Conservation (phyloP, 2,888 invertebrate genomes). For the Anthophora plumipes region DNA sequence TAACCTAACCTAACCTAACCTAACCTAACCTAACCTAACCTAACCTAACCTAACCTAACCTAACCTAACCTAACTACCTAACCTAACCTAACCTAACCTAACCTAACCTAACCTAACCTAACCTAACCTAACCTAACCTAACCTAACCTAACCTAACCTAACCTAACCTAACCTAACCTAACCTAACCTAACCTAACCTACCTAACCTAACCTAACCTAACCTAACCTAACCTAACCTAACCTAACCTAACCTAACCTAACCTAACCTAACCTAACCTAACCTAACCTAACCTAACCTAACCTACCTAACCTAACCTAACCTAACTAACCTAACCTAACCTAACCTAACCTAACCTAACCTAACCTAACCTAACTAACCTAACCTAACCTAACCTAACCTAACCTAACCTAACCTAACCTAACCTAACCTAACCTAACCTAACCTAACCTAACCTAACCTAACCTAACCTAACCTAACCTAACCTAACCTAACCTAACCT, state of each 20-base stretch:
- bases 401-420: conserved; percentile 18
- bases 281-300: conserved; percentile 24
- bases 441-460: conserved; percentile 25
- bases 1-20: conserved; percentile 16
- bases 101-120: too few species aligned
- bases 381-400: conserved; percentile 7
- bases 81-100: background rate
- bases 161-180: conserved; percentile 23
- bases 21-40: conserved; percentile 13
- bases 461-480: conserved; percentile 23
- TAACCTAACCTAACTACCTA: too few species aligned
- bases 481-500: conserved; percentile 24
- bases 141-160: conserved; percentile 4
- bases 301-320: too few species aligned
- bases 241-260: conserved; percentile 18
- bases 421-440: conserved; percentile 26
- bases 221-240: conserved; percentile 23
- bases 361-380: conserved; percentile 26
- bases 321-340: conserved; percentile 21
- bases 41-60: conserved; percentile 14
- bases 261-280: conserved; percentile 18
- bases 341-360: conserved; percentile 23
- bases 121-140: too few species aligned
- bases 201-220: too few species aligned
- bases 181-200: conserved; percentile 23